Percentiles rank a stretch among this genome's conserved stretches.
Evolutionary conservation across 2,888 invertebrate species (phyloP).

Genomic region (Pilophorus perplexus): DNA sequence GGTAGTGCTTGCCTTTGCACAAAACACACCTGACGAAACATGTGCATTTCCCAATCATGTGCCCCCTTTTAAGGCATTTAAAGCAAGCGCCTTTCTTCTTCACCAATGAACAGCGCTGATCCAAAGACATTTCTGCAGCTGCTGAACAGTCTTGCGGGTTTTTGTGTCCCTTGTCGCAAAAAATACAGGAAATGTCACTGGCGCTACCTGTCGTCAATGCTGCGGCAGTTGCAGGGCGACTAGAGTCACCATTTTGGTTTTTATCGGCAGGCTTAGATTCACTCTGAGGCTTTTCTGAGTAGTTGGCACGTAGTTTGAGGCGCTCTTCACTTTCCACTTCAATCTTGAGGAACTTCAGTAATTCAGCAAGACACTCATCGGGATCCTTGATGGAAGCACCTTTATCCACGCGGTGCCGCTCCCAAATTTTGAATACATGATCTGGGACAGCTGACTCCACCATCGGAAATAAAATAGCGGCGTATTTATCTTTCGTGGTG

Average conservation of each 20-base stretch:
- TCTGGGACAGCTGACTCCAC: slow-evolving; percentile 50
- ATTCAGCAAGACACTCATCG: slow-evolving; percentile 32
- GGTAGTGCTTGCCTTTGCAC: slow-evolving; percentile 47
- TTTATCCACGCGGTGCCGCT: slow-evolving; percentile 34
- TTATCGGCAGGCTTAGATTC: no score
- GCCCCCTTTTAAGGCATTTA: slow-evolving; percentile 48
- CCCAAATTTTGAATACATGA: slow-evolving; percentile 49
- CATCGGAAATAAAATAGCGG: slow-evolving; percentile 50
- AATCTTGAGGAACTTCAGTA: slow-evolving; percentile 47
- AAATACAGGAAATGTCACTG: slow-evolving; percentile 46
- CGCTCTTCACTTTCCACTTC: slow-evolving; percentile 49
- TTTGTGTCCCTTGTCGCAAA: slow-evolving; percentile 47
- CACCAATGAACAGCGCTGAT: slow-evolving; percentile 42
- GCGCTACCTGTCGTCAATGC: slow-evolving; percentile 42
- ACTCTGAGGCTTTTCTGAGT: slow-evolving; percentile 24
- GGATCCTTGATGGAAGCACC: slow-evolving; percentile 25
- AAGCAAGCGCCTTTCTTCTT: slow-evolving; percentile 48
- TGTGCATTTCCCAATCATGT: slow-evolving; percentile 47
- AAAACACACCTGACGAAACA: slow-evolving; percentile 46
- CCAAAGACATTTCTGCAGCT: slow-evolving; percentile 46
- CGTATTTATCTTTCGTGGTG: slow-evolving; percentile 49
- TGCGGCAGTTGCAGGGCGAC: slow-evolving; percentile 43
- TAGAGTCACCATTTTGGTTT: background rate
- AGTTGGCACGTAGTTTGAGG: slow-evolving; percentile 43
- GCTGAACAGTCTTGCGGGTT: slow-evolving; percentile 46